Evolutionary conservation across 2,113 vertebrate species (phyloP), one percentile per base, ranked within the genome.

Genomic region (Bufo bufo): DNA sequence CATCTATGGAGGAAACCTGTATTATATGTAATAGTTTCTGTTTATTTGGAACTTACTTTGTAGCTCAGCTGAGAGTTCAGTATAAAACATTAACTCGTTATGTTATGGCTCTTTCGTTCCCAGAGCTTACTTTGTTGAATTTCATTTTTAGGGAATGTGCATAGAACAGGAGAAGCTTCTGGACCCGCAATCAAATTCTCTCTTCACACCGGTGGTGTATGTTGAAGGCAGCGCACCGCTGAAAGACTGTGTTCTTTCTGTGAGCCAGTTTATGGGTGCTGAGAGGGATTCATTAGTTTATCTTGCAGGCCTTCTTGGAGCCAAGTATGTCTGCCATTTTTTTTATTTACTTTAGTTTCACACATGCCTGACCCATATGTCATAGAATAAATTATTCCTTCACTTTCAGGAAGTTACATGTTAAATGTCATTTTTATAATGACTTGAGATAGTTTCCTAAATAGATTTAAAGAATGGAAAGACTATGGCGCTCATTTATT

Each of bases 241-340:
- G 86, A 93, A 91, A 72, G 91, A 90, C 33, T 99, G 97, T 77
- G 95, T 99, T 56, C 96, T 99, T 82, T 99, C 98, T 0, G 95
- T 99, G 90, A 99, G 98, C 89, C 98, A 99, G 90, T 99, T 97
- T 93, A 96, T 90, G 0, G 98, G 98, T 87, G 95, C 95, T 14
- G 98, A 99, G 93, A 95, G 97, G 90, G 97, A 99, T 74, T 97
- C 97, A 0, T 91, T 99, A 92, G 92, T 96, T 85, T 96, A 96
- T 88, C 94, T 99, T 87, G 96, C 97, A 84, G 96, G 94, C 83
- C 92, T 94, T 82, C 95, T 99, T 43, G 98, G 98, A 93, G 98
- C 98, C 69, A 97, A 94, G 98, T 99, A 94, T 54, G 92, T 89
- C 5, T 50, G 19, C 33, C 19, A 5, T 47, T 8, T 74, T 19